Evolutionary conservation across 2,113 vertebrate species (phyloP).

Genomic region (Eurystomus gularis): DNA sequence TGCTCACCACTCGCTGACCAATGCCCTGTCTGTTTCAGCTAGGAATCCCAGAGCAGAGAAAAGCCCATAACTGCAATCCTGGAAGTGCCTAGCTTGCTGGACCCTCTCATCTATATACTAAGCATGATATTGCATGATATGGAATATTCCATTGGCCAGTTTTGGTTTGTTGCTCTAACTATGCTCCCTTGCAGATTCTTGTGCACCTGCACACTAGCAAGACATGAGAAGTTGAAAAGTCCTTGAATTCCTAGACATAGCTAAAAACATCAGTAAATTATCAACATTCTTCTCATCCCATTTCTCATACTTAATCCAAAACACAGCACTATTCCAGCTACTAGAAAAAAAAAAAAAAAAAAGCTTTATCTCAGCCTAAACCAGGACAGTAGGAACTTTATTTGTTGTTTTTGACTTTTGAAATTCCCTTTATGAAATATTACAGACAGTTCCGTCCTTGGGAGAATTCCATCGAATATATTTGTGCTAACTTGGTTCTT

Average conservation of each 20-base stretch:
- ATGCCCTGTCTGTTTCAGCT: background rate
- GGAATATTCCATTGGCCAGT: background rate
- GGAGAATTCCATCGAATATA: rapidly evolving
- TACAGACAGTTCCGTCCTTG: rapidly evolving
- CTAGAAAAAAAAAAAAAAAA: background rate
- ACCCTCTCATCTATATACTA: background rate
- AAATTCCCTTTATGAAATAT: background rate
- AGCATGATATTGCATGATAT: background rate
- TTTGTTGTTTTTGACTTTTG: rapidly evolving
- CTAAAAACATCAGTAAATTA: background rate
- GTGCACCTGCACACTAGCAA: background rate
- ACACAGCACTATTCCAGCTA: background rate
- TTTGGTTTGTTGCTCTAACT: background rate
- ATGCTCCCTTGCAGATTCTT: background rate
- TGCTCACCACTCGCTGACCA: background rate
- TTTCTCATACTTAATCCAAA: background rate
- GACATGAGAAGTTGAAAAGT: background rate
- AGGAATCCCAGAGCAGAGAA: background rate
- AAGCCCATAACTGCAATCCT: background rate
- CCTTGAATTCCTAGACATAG: background rate
- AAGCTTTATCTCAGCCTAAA: background rate
- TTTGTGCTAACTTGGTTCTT: rapidly evolving
- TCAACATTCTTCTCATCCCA: background rate
- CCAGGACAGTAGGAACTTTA: background rate
- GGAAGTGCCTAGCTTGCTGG: background rate